Percentiles rank a stretch among this genome's conserved stretches.
Evolutionary conservation across 2,797 vertebrate genomes (phyloP).

Genomic region (Buphagus erythrorhynchus): DNA sequence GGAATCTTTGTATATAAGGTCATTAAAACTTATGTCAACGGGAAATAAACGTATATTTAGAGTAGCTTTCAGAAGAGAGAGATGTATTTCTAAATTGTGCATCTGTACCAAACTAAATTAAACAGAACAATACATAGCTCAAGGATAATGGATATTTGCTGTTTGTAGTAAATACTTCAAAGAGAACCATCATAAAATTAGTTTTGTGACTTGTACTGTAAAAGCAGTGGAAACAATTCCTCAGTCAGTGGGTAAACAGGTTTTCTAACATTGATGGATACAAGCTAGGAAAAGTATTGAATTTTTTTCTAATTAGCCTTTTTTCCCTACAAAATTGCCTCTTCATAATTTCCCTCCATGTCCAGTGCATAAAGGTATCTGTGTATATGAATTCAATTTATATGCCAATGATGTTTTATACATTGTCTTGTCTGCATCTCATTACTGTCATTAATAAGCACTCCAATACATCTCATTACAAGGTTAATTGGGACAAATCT

Average conservation of each 20-base stretch:
- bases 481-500: constrained; percentile 94
- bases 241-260: constrained; percentile 69
- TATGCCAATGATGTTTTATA: constrained; percentile 88
- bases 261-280: constrained; percentile 76
- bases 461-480: constrained; percentile 89
- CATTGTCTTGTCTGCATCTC: constrained; percentile 87
- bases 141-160: constrained; percentile 66
- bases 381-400: constrained; percentile 87
- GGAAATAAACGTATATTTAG: not conserved
- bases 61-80: constrained; percentile 46
- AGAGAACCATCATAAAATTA: constrained; percentile 77
- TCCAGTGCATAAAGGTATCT: constrained; percentile 81
- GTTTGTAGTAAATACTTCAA: constrained; percentile 73
- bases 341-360: constrained; percentile 79
- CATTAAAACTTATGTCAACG: not conserved
- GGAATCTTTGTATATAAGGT: not conserved
- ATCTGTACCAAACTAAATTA: constrained; percentile 66
- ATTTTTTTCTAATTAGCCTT: constrained; percentile 87
- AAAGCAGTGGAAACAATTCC: constrained; percentile 74
- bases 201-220: constrained; percentile 66
- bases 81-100: constrained; percentile 36
- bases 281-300: constrained; percentile 78
- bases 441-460: constrained; percentile 90
- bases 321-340: constrained; percentile 81
- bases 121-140: constrained; percentile 49